Evolutionary conservation across 1,140 invertebrate genomes (phyloP).

Genomic region (Amphibalanus amphitrite): DNA sequence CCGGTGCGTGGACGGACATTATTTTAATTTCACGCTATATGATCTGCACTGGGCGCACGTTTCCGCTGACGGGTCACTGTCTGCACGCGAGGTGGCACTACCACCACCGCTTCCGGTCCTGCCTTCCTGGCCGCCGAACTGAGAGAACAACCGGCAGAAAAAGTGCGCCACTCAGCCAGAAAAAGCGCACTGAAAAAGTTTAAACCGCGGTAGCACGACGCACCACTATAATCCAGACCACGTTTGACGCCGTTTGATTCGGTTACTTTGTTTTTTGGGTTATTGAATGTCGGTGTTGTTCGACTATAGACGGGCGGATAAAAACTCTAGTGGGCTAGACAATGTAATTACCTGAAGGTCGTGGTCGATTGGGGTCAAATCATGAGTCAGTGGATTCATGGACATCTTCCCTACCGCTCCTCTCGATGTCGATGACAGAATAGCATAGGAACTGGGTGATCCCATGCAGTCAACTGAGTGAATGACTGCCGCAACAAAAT

Average conservation of each 20-base stretch:
- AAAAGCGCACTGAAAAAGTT: neutral
- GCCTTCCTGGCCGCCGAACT: too few species aligned
- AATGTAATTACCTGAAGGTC: too few species aligned
- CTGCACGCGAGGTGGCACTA: neutral
- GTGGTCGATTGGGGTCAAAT: too few species aligned
- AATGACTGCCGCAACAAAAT: too few species aligned
- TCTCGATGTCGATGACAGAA: too few species aligned
- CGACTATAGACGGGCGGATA: too few species aligned
- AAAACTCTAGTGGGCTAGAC: too few species aligned
- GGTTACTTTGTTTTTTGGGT: neutral
- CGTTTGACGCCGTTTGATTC: neutral
- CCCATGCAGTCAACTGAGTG: too few species aligned
- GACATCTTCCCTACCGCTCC: too few species aligned
- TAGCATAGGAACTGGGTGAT: too few species aligned
- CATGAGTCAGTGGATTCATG: too few species aligned
- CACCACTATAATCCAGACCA: neutral
- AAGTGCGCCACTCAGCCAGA: neutral
- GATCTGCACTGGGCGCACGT: neutral
- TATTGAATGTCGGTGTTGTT: neutral
- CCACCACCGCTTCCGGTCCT: neutral
- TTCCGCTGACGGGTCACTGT: neutral
- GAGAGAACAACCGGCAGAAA: neutral
- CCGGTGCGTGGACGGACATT: neutral
- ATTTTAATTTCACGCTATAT: neutral
- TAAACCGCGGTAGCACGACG: neutral